phyloP scores from a whole-genome alignment of 2,797 vertebrate species.

The Crypturellus tataupa region DNA sequence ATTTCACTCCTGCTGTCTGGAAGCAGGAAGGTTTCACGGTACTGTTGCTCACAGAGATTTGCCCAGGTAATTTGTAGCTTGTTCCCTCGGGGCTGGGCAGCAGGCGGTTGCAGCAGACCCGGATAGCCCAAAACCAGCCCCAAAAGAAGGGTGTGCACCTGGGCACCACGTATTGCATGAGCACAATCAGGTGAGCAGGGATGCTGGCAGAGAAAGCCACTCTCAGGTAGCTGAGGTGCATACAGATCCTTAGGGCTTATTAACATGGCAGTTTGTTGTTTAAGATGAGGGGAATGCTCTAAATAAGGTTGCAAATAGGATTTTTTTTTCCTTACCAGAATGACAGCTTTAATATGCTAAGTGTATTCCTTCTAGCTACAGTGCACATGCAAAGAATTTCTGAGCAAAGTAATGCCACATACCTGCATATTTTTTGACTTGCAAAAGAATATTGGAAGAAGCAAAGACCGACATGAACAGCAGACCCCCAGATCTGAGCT shows the following conservation, averaged over 20 bases:
- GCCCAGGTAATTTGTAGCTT: background rate
- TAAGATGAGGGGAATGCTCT: background rate
- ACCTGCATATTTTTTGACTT: background rate
- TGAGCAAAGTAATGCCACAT: background rate
- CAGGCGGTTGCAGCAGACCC: background rate
- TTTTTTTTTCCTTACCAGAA: background rate
- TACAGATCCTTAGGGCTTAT: background rate
- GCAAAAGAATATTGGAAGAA: background rate
- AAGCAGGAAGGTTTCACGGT: background rate
- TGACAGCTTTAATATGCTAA: background rate
- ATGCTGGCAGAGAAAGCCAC: background rate
- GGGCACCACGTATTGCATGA: background rate
- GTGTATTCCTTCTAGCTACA: background rate
- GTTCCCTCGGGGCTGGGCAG: background rate
- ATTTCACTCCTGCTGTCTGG: background rate
- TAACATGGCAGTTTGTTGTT: background rate
- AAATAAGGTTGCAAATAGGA: background rate
- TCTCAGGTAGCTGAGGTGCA: background rate
- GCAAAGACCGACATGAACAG: background rate
- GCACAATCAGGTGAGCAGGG: background rate
- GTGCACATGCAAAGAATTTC: background rate
- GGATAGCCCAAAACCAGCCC: background rate
- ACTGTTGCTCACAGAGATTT: background rate
- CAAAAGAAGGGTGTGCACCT: background rate
- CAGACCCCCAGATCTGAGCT: background rate